These are phyloP conservation scores for Prenolepis imparis DNA, from an alignment of 2,888 invertebrate species.

Conservation along the genomic window DNA sequence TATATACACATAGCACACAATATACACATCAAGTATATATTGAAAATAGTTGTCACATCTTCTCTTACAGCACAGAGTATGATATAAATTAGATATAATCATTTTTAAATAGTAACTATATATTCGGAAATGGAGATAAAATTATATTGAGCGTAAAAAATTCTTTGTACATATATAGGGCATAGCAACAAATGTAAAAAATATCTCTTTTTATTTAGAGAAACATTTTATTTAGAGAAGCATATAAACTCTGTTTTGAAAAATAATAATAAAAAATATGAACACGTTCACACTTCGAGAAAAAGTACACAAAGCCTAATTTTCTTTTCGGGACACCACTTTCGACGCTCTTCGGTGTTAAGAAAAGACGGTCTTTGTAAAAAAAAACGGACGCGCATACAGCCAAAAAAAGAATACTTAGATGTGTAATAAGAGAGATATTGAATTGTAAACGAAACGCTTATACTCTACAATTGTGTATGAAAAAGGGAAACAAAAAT, in stretches of 20 bases:
- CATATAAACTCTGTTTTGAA: constrained; percentile 72
- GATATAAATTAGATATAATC: constrained; percentile 68
- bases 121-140: constrained; percentile 65
- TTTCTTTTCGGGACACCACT: constrained; percentile 56
- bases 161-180: constrained; percentile 75
- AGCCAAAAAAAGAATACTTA: constrained; percentile 73
- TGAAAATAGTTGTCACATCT: constrained; percentile 65
- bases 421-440: constrained; percentile 70
- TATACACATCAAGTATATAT: constrained; percentile 61
- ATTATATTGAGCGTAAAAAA: constrained; percentile 68
- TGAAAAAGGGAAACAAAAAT: constrained; percentile 77
- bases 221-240: constrained; percentile 75
- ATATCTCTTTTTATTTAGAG: constrained; percentile 52
- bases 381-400: constrained; percentile 64
- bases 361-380: constrained; percentile 63
- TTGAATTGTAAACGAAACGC: constrained; percentile 80
- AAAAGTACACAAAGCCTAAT: constrained; percentile 50
- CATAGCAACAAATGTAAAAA: constrained; percentile 74
- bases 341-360: constrained; percentile 50
- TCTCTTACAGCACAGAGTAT: constrained; percentile 70
- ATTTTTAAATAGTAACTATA: constrained; percentile 75
- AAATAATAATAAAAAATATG: constrained; percentile 40
- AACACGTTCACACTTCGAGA: constrained; percentile 44
- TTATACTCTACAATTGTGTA: constrained; percentile 81
- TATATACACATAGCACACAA: constrained; percentile 59